Evolutionary conservation across 2,113 vertebrate species (phyloP).

Genomic region (Phalacrocorax carbo): DNA sequence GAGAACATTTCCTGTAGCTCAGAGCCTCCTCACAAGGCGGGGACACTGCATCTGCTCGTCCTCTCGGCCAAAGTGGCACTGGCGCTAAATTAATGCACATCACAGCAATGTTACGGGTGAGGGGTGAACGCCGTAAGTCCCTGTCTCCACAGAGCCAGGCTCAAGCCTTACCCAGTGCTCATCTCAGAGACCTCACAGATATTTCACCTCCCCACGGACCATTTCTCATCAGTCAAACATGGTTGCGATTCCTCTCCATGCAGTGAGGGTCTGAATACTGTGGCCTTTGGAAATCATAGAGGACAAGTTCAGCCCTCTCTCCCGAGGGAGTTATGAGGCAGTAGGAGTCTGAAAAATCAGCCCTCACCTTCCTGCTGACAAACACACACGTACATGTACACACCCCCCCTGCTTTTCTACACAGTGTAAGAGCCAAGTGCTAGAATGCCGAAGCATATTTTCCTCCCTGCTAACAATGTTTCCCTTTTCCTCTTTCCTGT

Average conservation of each 20-base stretch:
- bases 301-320: neutral
- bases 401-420: neutral
- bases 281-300: neutral
- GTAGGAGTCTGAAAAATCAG: neutral
- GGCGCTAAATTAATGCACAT: neutral
- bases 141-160: accelerated
- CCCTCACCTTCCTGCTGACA: neutral
- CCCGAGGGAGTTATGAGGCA: neutral
- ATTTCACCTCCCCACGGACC: neutral
- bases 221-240: neutral
- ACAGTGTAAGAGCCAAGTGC: neutral
- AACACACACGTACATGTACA: neutral
- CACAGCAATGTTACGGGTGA: neutral
- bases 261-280: neutral
- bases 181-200: neutral
- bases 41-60: neutral
- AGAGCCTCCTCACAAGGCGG: neutral
- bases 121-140: neutral
- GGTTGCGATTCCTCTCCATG: neutral
- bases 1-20: neutral
- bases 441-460: neutral
- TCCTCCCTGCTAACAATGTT: neutral
- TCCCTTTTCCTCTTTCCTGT: constrained; percentile 41
- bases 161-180: neutral
- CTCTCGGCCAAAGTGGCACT: neutral